Base-by-base conservation (phyloP, 2,888 invertebrate genomes). In the Tenodera sinensis region DNA sequence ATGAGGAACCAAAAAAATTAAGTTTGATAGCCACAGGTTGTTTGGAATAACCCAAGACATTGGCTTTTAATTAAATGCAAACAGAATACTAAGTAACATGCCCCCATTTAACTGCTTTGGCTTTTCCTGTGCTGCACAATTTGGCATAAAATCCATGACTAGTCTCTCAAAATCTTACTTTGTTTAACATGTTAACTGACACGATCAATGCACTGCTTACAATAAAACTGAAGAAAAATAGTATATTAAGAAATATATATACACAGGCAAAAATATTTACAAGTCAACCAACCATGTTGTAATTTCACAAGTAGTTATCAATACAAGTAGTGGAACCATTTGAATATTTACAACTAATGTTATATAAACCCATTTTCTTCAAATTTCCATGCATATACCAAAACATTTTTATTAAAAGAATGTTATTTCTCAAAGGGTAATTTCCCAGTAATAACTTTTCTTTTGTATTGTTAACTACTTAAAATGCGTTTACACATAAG, bases 131-230 rank as follows among this genome's bases (percentile, higher is more conserved):
- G 47, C 86, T 86, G 86, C 86, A 86, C 28, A 81, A 71, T 86
- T 86, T 86, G 86, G 86, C 86, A 28, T 86, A 87, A 30, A 71
- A 87, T 87, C 54, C 82, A 82, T 87, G 87, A 87, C 87, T 87
- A 87, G 87, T 83, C 34, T 34, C 87, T 87, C 87, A 87, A 87
- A 87, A 87, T 83, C 87, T 82, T 83, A 30, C 83, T 83, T 14
- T 83, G 30, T 54, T 84, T 87, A 71, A 42, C 42, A 42, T 6
- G 42, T 42, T 42, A 42, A 71, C 54, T 71, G 54, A 71, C 25
- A 71, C 20, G 20, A 20, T 71, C 54, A 71, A 71, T 71, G 54
- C 54, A 20, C 20, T 71, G 20, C 25, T 71, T 71, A 71, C 25
- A 71, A 71, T 71, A 71, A 71, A 42, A 71, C 25, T 71, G 54